Evolutionary conservation across 2,113 vertebrate genomes (phyloP).

Genomic region (Anser cygnoides): DNA sequence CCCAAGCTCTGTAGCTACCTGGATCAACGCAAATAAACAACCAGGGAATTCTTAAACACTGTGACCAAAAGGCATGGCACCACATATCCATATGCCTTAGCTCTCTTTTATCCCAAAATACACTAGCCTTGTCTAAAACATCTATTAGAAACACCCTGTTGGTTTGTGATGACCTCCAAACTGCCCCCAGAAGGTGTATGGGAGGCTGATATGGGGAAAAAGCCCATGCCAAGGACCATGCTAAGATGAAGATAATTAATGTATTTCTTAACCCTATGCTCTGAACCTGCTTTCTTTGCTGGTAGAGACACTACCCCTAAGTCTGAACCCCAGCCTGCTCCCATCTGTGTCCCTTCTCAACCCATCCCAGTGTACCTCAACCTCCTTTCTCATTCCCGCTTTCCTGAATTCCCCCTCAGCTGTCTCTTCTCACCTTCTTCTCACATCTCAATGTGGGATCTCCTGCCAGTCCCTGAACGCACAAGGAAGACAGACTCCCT

Average conservation of each 20-base stretch:
- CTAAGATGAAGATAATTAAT: not conserved
- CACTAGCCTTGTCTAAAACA: not conserved
- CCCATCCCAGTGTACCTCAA: not conserved
- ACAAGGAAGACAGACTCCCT: not conserved
- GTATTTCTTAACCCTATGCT: not conserved
- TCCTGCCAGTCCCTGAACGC: not conserved
- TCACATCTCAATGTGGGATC: no score
- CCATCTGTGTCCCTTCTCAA: not conserved
- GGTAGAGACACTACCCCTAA: not conserved
- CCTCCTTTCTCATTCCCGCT: not conserved
- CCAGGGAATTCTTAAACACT: not conserved
- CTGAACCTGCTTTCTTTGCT: not conserved
- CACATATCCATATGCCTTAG: not conserved
- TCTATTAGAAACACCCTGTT: not conserved
- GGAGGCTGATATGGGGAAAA: not conserved
- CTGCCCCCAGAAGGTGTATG: not conserved
- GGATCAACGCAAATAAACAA: slow-evolving; percentile 17
- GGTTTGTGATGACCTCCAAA: not conserved
- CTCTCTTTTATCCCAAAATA: not conserved
- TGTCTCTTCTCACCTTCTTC: not conserved
- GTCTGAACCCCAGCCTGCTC: not conserved
- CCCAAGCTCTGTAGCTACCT: not conserved
- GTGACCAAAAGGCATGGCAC: not conserved
- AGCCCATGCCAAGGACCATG: not conserved
- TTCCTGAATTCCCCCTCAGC: not conserved